Percentiles rank a stretch among this genome's conserved stretches.
These are phyloP conservation scores for Neolamprologus tretocephalus DNA, from an alignment of 2,113 vertebrate genomes.

Conservation along the genomic window DNA sequence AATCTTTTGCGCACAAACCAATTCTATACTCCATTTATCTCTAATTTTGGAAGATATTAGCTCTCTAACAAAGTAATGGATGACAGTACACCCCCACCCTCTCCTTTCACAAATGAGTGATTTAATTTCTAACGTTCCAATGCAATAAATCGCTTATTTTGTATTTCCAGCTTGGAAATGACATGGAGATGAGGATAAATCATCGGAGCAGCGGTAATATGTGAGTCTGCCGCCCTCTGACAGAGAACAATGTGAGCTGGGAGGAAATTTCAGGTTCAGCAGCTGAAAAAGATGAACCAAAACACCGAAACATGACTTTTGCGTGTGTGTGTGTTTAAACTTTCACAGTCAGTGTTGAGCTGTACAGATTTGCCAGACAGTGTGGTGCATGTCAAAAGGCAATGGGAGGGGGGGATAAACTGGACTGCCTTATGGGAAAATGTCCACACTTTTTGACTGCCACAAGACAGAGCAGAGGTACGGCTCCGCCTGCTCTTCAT, in stretches of 20 bases:
- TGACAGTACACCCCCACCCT: not conserved
- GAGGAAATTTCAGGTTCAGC: slow-evolving; percentile 34
- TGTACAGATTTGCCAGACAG: slow-evolving; percentile 44
- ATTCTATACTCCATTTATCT: not conserved
- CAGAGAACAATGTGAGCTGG: slow-evolving; percentile 1
- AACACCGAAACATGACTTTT: slow-evolving; percentile 7
- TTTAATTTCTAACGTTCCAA: slow-evolving; percentile 6
- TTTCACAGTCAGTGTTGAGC: slow-evolving; percentile 34
- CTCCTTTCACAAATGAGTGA: not conserved
- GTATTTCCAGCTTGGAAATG: slow-evolving; percentile 13
- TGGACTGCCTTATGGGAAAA: not conserved
- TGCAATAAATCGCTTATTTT: not conserved
- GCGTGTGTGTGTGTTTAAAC: not conserved
- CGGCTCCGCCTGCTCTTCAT: slow-evolving; percentile 44
- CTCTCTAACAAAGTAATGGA: not conserved
- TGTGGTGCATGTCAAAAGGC: slow-evolving; percentile 6
- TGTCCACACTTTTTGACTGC: slow-evolving; percentile 24
- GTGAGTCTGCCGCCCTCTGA: slow-evolving; percentile 16
- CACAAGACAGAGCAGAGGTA: slow-evolving; percentile 27
- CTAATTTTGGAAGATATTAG: not conserved
- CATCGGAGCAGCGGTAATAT: slow-evolving; percentile 16
- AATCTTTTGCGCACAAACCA: not conserved
- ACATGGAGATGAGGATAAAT: slow-evolving; percentile 25
- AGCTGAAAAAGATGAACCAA: slow-evolving; percentile 17
- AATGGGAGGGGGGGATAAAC: not conserved